These are phyloP conservation scores for Myotis yumanensis DNA, from an alignment of 2,113 vertebrate species.

Conservation along the genomic window DNA sequence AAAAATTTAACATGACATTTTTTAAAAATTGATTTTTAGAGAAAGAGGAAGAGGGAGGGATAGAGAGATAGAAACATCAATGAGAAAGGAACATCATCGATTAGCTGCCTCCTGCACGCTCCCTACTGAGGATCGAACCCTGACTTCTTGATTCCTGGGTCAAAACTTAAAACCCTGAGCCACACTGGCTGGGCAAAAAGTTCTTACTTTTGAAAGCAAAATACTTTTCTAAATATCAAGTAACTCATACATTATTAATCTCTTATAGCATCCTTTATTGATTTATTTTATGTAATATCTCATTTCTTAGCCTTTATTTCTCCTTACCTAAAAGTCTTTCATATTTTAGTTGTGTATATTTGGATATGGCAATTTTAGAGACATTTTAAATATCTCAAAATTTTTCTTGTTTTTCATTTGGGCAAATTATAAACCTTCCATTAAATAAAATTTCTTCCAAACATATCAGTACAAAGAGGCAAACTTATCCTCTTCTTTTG, in stretches of 20 bases:
- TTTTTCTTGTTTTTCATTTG: background rate
- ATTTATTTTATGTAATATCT: background rate
- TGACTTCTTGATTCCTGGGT: no score
- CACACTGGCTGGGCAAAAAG: no score
- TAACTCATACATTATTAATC: background rate
- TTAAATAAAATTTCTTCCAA: background rate
- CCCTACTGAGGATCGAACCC: no score
- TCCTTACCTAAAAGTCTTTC: background rate
- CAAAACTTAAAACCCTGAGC: no score
- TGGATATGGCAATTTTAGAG: background rate
- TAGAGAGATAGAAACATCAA: no score
- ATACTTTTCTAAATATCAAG: background rate
- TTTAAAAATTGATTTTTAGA: no score
- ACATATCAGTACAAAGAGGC: background rate
- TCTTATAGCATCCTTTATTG: background rate
- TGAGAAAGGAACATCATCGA: no score
- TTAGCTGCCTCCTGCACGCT: no score
- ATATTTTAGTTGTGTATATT: background rate
- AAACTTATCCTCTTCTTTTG: background rate
- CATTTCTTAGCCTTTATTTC: background rate
- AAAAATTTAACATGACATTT: no score
- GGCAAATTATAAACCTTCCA: background rate
- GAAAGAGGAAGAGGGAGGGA: no score
- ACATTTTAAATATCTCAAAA: background rate
- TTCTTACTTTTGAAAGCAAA: conserved; percentile 26